These are phyloP conservation scores for Drosophila falleni DNA, from an alignment of 2,888 invertebrate species.

Conservation along the genomic window DNA sequence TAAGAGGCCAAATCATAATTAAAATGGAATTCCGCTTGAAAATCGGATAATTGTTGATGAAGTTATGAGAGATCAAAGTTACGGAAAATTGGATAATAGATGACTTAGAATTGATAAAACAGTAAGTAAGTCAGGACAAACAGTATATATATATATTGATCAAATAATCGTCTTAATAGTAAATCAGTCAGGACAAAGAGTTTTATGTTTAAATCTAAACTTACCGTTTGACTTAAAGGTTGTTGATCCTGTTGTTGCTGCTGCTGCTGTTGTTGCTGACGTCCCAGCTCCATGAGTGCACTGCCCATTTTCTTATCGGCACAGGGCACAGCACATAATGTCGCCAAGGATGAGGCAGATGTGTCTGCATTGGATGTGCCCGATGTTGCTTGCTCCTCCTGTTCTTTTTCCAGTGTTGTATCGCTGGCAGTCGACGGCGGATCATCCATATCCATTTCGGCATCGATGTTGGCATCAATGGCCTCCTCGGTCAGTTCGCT, in stretches of 20 bases:
- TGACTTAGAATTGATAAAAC: no score
- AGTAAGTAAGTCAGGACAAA: no score
- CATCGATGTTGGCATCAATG: constrained; percentile 91
- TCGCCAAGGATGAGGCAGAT: not conserved
- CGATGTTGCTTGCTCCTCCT: constrained; percentile 67
- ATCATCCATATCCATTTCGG: constrained; percentile 90
- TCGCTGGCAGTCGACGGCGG: constrained; percentile 77
- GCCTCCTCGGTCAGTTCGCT: constrained; percentile 91
- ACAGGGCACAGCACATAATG: constrained; percentile 6
- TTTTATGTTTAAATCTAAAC: not conserved
- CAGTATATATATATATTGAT: no score
- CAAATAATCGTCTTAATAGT: no score
- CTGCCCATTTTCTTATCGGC: constrained; percentile 77
- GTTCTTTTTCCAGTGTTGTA: constrained; percentile 37
- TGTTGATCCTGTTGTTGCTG: constrained; percentile 55
- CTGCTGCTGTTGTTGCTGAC: constrained; percentile 66
- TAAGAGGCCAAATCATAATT: no score
- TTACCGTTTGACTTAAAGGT: constrained; percentile 32
- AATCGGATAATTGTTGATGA: no score
- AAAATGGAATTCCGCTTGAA: no score
- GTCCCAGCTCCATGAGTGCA: constrained; percentile 82
- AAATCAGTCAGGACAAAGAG: no score
- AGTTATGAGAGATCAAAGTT: no score
- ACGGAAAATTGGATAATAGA: no score
- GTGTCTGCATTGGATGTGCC: constrained; percentile 3